Base-by-base conservation (phyloP, 2,113 vertebrate genomes). In the Pavo muticus region DNA sequence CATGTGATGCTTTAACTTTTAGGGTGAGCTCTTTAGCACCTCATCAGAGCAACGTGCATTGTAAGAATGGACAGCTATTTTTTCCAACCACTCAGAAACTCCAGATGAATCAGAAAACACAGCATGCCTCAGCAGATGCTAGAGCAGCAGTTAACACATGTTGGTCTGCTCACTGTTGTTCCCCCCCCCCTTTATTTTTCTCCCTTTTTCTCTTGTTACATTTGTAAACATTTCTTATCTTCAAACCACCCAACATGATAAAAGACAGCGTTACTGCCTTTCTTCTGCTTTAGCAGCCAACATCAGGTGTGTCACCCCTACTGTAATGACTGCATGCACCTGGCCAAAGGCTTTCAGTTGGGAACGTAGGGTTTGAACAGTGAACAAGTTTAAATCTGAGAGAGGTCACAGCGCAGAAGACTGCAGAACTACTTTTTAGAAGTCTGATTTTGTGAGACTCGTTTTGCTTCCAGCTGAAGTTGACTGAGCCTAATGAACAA, bases 101-200 rank as follows among this genome's bases (percentile, higher is more conserved):
- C 10, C 37, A 64, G 24, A 67, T 20, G 60, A 72, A 39, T 30
- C 56, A 91, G 65, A 70, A 70, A 87, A 79, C 59, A 52, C 5
- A 14, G 20, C 9, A 4, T 7, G 16, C 44, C 29, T 54, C 72
- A 32, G 25, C 47, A 40, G 63, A 75, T 42, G 39, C 37, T 30
- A 52, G 3, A 32, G 30, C 52, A 84, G 71, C 32, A 91, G 18
- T 2, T 30, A 25, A 48, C 37, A 78, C 10, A 13, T 1, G 3
- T 1, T 64, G 10, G 39, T 35, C 39, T 67, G 16, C 32, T 87
- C 5, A 8, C 70, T 89, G 69, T 9, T 48, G 65, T 6, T 54
- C 47, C 11, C 24, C 0, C 29, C n/a, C 60, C 11, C 17, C 0
- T 37, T 1, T 6, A 40, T 50, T 23, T 54, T 71, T 75, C 65